These are phyloP conservation scores for Uromys caudimaculatus DNA, from an alignment of 2,797 vertebrate genomes.

Conservation along the genomic window DNA sequence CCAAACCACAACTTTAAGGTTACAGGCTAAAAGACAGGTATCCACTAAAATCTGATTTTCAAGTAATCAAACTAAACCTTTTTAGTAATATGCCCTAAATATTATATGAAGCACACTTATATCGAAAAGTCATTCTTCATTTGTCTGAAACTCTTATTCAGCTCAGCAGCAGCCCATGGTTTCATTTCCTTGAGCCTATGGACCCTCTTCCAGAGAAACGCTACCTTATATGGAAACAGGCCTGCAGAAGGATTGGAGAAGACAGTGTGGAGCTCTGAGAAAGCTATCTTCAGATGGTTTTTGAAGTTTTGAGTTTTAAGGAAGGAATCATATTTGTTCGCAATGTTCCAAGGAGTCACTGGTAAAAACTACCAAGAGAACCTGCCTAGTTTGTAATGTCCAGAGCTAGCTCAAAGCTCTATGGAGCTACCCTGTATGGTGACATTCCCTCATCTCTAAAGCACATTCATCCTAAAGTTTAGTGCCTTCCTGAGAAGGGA, in stretches of 20 bases:
- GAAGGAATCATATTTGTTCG: background rate
- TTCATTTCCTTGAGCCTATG: conserved; percentile 39
- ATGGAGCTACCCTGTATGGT: background rate
- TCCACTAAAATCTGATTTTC: conserved; percentile 12
- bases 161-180: background rate
- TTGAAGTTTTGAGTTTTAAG: conserved; percentile 54
- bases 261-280: background rate
- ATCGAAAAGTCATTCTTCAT: background rate
- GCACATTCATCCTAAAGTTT: background rate
- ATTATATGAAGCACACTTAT: background rate
- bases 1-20: background rate
- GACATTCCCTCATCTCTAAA: background rate
- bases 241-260: conserved; percentile 32
- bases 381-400: background rate
- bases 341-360: conserved; percentile 5
- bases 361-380: background rate
- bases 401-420: background rate
- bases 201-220: background rate
- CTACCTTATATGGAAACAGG: conserved; percentile 37
- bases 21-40: background rate
- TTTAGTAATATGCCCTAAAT: conserved; percentile 15
- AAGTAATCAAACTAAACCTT: conserved; percentile 24
- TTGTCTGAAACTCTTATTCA: conserved; percentile 4
- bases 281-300: conserved; percentile 38
- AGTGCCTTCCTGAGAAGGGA: background rate